Percentiles rank a stretch among this genome's conserved stretches.
phyloP scores from a whole-genome alignment of 2,888 invertebrate genomes.

The Noctuana brunneofusca region DNA sequence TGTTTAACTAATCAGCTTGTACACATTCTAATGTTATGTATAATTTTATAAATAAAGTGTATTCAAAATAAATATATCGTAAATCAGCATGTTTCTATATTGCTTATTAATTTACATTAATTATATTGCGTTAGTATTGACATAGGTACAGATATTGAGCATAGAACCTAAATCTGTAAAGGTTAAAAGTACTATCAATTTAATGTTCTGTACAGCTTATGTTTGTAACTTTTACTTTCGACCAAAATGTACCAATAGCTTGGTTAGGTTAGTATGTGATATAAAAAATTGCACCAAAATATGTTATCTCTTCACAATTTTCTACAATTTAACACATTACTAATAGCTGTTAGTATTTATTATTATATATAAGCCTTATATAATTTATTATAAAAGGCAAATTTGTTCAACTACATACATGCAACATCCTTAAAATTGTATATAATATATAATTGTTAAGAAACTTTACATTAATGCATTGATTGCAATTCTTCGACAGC shows the following conservation, averaged over 20 bases:
- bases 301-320: too few species aligned
- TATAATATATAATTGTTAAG: not conserved
- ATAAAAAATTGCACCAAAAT: too few species aligned
- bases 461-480: not conserved
- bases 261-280: too few species aligned
- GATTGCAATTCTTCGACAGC: too few species aligned
- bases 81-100: too few species aligned
- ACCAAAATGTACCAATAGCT: slow-evolving; percentile 19
- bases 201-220: slow-evolving; percentile 58
- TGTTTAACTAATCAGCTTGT: slow-evolving; percentile 31
- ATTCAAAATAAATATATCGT: too few species aligned
- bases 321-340: not conserved
- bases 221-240: not conserved
- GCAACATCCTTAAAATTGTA: not conserved
- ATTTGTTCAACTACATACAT: not conserved
- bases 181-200: slow-evolving; percentile 44
- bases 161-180: slow-evolving; percentile 47
- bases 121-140: slow-evolving; percentile 37
- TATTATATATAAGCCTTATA: too few species aligned
- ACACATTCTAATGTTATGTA: not conserved
- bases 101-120: too few species aligned
- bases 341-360: not conserved
- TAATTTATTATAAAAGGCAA: not conserved
- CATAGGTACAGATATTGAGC: slow-evolving; percentile 59
- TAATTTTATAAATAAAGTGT: too few species aligned